Base-by-base conservation (phyloP, 2,888 invertebrate genomes). In the Labia minor region DNA sequence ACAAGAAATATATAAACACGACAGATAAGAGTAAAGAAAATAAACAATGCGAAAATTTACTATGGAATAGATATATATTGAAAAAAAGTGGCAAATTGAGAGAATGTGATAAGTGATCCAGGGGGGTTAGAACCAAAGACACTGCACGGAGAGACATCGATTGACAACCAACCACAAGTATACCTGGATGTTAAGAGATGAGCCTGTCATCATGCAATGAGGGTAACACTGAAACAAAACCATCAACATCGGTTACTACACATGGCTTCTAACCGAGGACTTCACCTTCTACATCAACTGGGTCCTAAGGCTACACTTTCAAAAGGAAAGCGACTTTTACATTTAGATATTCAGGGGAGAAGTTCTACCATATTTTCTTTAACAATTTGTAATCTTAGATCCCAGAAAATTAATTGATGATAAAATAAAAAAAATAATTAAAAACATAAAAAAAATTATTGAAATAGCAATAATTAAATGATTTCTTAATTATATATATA, bases 201-300 rank as follows among this genome's bases (percentile, higher is more conserved):
- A 72, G 72, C 72, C 73, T 72, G 73, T 72, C 73, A 72, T 73
- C 74, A 74, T 74, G 74, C 74, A 74, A 74, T 73, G 72, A 73
- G 67, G 70, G 71, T 70, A 70, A 70, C 72, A 73, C 74, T 74
- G 74, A 74, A 74, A 74, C 73, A 74, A 73, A 74, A 74, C 69
- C 71, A 73, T 72, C 71, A 69, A 72, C 65, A 69, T 70, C 70
- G 68, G 71, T 71, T 71, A 71, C 71, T 71, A 70, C 67, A 70
- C 49, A 49, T 49, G 49, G 49, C 49, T 49, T 49, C 49, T 49
- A 49, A 49, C 49, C 49, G 49, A 49, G 49, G 49, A 16, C n/a
- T n/a, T 49, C 16, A 67, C 64, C 21, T 63, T 66, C 33, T 49
- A 68, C 64, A 66, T 49, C 64, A 49, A 21, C 61, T 21, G 37